Conservation (phyloP, 37 sponge, comb jelly and placozoan genomes). For the Ianthella basta region DNA sequence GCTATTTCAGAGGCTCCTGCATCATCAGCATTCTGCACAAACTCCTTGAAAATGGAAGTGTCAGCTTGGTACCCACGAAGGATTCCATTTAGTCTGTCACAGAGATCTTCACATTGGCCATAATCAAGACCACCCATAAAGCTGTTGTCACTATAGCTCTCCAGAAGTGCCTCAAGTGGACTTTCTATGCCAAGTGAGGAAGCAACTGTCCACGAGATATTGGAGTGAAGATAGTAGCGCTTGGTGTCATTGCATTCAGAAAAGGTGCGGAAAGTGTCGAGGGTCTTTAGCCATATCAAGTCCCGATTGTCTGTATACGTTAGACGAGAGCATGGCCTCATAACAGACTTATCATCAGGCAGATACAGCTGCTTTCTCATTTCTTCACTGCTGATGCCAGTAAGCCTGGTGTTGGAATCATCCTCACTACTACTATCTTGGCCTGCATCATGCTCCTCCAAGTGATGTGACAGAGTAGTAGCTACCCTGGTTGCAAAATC, state of each 20-base stretch:
- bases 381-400: background rate
- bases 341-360: constrained; percentile 51
- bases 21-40: constrained; percentile 89
- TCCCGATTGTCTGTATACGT: constrained; percentile 15
- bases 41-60: constrained; percentile 71
- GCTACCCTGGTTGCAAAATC: background rate
- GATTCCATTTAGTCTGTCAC: constrained; percentile 69
- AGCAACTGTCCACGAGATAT: constrained; percentile 35
- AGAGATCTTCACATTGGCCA: constrained; percentile 79
- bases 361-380: constrained; percentile 31
- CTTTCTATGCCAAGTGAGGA: constrained; percentile 33
- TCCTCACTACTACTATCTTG: too few species aligned
- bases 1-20: constrained; percentile 74
- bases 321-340: constrained; percentile 40
- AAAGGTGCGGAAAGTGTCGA: background rate
- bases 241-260: background rate
- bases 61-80: constrained; percentile 69
- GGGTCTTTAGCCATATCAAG: background rate
- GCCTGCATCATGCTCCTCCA: background rate
- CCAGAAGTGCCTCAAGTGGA: constrained; percentile 48
- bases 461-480: background rate
- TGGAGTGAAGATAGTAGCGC: constrained; percentile 28
- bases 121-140: constrained; percentile 67
- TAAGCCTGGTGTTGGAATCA: too few species aligned
- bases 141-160: constrained; percentile 32